Conservation (phyloP, 2,797 vertebrate genomes). For the Hypotaenidia philippensis region DNA sequence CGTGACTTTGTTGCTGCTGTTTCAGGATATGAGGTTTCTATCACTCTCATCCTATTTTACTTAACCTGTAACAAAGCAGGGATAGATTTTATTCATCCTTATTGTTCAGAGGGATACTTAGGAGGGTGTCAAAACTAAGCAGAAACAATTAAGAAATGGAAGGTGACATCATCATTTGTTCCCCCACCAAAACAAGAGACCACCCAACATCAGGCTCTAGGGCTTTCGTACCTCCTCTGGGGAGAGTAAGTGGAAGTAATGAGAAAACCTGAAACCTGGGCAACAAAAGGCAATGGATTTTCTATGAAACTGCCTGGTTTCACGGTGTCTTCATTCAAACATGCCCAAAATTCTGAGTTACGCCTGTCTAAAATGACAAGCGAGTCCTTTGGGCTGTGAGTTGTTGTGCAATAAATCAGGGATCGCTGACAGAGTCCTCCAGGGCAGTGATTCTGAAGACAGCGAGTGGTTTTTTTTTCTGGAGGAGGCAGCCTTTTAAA, state of each 20-base stretch:
- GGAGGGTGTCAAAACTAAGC: background rate
- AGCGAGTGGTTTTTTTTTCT: constrained; percentile 38
- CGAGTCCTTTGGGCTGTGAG: background rate
- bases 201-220: background rate
- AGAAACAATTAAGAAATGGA: background rate
- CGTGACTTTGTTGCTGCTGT: background rate
- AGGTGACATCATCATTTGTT: rapidly evolving
- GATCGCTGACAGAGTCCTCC: background rate
- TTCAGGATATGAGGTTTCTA: background rate
- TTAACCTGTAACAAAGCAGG: background rate
- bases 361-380: background rate
- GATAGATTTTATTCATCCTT: background rate
- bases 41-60: background rate
- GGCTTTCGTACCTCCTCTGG: background rate
- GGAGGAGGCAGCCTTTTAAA: background rate
- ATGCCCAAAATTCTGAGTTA: background rate
- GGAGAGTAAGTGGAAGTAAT: background rate
- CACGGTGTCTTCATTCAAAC: background rate
- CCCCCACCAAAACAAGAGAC: background rate
- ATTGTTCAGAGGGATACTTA: background rate
- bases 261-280: background rate
- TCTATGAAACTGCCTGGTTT: background rate
- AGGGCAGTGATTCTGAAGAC: background rate
- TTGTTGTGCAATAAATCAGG: background rate
- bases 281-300: background rate